Evolutionary conservation across 2,797 vertebrate genomes (phyloP).

Genomic region (Bothrops alternatus): DNA sequence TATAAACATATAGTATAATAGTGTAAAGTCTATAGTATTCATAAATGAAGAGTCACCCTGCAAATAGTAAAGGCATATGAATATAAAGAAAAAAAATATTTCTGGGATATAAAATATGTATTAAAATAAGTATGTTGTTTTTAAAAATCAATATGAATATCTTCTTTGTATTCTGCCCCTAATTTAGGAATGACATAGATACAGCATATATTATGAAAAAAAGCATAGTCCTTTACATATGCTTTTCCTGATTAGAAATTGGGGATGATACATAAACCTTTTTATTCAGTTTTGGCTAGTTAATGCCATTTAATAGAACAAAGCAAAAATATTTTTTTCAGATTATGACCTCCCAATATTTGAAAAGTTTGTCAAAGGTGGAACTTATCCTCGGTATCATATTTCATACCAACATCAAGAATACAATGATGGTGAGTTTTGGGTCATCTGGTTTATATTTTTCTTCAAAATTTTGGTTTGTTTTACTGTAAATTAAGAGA

Average conservation of each 20-base stretch:
- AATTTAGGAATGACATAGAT: not conserved
- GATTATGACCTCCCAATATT: conserved; percentile 95
- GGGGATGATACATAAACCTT: not conserved
- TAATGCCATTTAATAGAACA: not conserved
- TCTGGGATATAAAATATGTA: not conserved
- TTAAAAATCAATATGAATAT: not conserved
- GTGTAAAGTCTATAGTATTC: not conserved
- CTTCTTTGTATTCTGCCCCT: not conserved
- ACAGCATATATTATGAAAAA: not conserved
- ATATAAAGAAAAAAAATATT: not conserved
- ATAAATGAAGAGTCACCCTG: not conserved
- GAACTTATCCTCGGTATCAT: conserved; percentile 95
- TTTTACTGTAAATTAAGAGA: not conserved
- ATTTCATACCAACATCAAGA: conserved; percentile 92
- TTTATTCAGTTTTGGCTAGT: not conserved
- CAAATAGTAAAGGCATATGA: not conserved
- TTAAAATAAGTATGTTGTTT: not conserved
- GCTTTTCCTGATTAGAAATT: not conserved
- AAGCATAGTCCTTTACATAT: not conserved
- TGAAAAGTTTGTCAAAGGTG: conserved; percentile 96
- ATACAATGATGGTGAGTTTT: conserved; percentile 87
- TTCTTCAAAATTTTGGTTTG: not conserved
- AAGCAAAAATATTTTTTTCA: conserved; percentile 49
- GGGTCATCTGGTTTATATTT: conserved; percentile 1
- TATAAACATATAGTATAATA: not conserved